Evolutionary conservation across 2,113 vertebrate genomes (phyloP).

Genomic region (Rhea americana): DNA sequence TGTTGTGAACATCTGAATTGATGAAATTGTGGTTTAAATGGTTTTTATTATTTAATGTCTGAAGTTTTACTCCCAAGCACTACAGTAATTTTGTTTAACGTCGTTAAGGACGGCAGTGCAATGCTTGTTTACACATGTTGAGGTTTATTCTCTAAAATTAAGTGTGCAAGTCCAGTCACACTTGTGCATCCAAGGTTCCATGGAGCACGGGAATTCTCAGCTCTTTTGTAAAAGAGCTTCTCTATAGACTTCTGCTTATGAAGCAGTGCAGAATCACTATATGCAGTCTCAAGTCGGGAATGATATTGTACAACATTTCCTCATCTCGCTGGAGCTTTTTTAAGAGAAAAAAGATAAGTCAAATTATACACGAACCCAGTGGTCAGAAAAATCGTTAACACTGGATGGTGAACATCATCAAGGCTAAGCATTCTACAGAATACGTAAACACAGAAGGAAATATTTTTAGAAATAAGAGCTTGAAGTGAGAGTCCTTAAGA

Average conservation of each 20-base stretch:
- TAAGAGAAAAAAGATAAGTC: background rate
- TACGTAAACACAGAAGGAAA: background rate
- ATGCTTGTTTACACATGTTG: background rate
- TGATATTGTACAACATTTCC: background rate
- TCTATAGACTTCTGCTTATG: background rate
- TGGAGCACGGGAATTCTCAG: background rate
- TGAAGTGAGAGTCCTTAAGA: background rate
- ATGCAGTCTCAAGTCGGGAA: background rate
- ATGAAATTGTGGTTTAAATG: background rate
- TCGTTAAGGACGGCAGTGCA: background rate
- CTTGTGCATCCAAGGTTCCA: rapidly evolving
- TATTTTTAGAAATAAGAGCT: background rate
- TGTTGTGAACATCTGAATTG: background rate
- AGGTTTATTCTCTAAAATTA: background rate
- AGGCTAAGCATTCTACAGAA: background rate
- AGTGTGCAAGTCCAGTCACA: rapidly evolving
- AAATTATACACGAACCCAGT: background rate
- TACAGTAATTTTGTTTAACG: background rate
- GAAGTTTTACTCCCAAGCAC: background rate
- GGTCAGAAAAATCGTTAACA: background rate
- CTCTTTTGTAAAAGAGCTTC: background rate
- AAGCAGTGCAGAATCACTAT: background rate
- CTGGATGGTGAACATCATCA: background rate
- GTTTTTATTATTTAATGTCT: conserved; percentile 28
- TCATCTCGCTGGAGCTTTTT: background rate